These are phyloP conservation scores for Odobenus rosmarus DNA, from an alignment of 2,113 vertebrate species.

Conservation along the genomic window DNA sequence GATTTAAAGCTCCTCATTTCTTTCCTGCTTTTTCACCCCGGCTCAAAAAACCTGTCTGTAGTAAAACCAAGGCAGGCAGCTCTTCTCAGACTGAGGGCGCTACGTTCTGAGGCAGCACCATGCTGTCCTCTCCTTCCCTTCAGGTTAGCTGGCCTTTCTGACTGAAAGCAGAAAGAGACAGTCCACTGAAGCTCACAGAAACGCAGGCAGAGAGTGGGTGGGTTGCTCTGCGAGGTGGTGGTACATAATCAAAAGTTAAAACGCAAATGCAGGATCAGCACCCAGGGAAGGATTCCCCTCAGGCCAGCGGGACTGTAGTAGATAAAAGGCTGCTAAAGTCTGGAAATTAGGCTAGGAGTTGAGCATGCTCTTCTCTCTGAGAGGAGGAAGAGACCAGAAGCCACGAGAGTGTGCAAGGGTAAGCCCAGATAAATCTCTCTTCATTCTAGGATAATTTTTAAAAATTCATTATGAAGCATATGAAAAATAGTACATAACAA, in stretches of 20 bases:
- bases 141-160: not conserved
- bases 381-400: not conserved
- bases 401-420: not conserved
- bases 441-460: not conserved
- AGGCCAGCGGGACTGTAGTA: not conserved
- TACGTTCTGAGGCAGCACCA: not conserved
- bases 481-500: not conserved
- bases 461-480: not conserved
- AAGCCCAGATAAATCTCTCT: not conserved
- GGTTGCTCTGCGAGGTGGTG: not conserved
- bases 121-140: not conserved
- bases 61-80: not conserved
- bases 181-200: not conserved
- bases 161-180: not conserved
- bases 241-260: not conserved
- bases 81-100: not conserved
- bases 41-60: not conserved
- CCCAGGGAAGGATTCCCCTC: not conserved
- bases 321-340: not conserved
- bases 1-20: not conserved
- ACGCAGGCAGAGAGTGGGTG: not conserved
- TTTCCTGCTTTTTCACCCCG: not conserved
- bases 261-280: not conserved
- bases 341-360: not conserved
- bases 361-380: not conserved